Base-by-base conservation (phyloP, 2,113 vertebrate species). In the Hemibagrus wyckioides region DNA sequence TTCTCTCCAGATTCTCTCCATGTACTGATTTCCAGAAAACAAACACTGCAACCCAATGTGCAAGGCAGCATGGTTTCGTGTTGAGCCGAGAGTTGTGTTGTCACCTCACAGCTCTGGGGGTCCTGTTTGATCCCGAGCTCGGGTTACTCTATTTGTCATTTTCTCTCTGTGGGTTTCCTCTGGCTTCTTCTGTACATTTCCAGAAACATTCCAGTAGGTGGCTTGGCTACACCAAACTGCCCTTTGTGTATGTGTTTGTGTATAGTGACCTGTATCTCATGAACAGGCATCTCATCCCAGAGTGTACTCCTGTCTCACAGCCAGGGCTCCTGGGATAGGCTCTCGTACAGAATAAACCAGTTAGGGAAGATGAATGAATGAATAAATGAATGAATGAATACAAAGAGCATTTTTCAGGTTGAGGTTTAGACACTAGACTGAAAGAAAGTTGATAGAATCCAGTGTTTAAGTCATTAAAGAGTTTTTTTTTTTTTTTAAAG, bases 61-160 rank as follows among this genome's bases (percentile, higher is more conserved):
- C n/a, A 17, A 17, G 28, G 48, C 75, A 77, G 44, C 44, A 77
- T 4, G 44, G 25, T 1, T 48, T 5, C 44, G 9, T 48, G 44
- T 48, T 30, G 44, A 4, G 17, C n/a, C 8, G 13, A 17, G 73
- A 25, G 44, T 77, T n/a, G 9, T 33, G 48, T 54, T 79, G 44
- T 79, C 14, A 77, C 73, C 73, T 52, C n/a, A 36, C 77, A 80
- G 52, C 30, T 36, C 52, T 21, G 23, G 48, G 50, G 15, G 30
- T 54, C 77, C 52, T 23, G 17, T 56, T 36, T 80, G 77, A 80
- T 52, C 48, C 75, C 52, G 13, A 77, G 48, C 48, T 77, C 15
- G 7, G 44, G 28, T 77, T 77, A 77, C 75, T 30, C 28, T 77
- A 52, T 80, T 80, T 79, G n/a, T 33, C 76, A 54, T 79, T 79